Percentiles rank a stretch among this genome's conserved stretches.
Conservation (phyloP, 2,888 invertebrate species). For the Leptothorax acervorum region DNA sequence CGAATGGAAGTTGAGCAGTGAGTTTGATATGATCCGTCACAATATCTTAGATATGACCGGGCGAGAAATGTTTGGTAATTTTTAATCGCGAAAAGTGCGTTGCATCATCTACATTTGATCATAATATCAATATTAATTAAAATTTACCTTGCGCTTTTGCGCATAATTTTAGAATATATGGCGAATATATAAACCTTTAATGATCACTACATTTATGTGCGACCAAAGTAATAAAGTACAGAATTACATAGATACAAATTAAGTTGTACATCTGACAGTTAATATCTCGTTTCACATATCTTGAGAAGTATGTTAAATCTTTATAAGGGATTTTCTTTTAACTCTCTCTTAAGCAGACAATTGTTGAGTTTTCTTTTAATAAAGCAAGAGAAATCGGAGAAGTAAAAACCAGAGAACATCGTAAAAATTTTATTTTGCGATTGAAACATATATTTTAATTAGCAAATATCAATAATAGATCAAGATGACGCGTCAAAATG, state of each 20-base stretch:
- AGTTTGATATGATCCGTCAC: background rate
- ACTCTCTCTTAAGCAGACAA: background rate
- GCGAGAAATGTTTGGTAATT: background rate
- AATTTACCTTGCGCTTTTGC: background rate
- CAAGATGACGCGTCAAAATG: background rate
- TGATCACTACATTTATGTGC: background rate
- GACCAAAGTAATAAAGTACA: slow-evolving; percentile 22
- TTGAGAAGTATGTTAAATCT: background rate
- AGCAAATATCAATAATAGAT: background rate
- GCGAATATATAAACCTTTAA: slow-evolving; percentile 28
- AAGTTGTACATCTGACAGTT: background rate
- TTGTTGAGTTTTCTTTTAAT: background rate
- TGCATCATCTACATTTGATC: background rate
- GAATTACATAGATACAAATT: slow-evolving; percentile 37
- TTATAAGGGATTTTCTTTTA: background rate
- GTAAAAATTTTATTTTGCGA: background rate
- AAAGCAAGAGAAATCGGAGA: background rate
- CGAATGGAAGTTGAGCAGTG: slow-evolving; percentile 12
- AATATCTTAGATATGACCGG: background rate
- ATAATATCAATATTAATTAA: slow-evolving; percentile 31
- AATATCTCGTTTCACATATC: slow-evolving; percentile 16
- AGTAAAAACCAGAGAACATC: background rate
- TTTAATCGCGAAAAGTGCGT: background rate
- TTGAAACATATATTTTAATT: background rate
- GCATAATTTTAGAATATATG: slow-evolving; percentile 1